A percentile compares a stretch with the other conserved stretches of the same genome.
phyloP scores from a whole-genome alignment of 2,888 invertebrate species.

The Diarsia rubi region DNA sequence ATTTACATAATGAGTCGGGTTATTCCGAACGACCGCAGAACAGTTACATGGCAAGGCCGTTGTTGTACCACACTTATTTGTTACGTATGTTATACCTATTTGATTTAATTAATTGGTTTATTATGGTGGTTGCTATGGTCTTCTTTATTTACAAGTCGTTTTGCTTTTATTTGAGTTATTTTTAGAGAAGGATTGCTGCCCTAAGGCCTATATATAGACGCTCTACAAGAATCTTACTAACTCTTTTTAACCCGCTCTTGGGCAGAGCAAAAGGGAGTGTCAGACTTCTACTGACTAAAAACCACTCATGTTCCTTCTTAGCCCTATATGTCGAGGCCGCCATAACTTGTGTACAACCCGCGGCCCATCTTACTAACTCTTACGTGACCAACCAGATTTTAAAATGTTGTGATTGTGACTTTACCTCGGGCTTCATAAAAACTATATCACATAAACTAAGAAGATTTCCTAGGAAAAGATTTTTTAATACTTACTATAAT shows the following conservation, averaged over 20 bases:
- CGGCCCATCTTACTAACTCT: too few species aligned
- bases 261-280: too few species aligned
- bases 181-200: slow-evolving; percentile 21
- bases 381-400: background rate
- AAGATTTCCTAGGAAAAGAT: background rate
- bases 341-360: too few species aligned
- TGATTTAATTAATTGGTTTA: slow-evolving; percentile 54
- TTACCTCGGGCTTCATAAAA: too few species aligned
- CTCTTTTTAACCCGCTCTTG: too few species aligned
- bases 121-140: slow-evolving; percentile 61
- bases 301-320: too few species aligned
- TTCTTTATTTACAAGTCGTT: slow-evolving; percentile 31
- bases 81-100: slow-evolving; percentile 57
- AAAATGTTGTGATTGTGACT: background rate
- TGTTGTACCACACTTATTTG: slow-evolving; percentile 53
- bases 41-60: slow-evolving; percentile 83
- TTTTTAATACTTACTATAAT: background rate
- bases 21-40: slow-evolving; percentile 74
- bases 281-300: too few species aligned
- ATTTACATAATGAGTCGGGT: slow-evolving; percentile 78
- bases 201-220: background rate
- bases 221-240: too few species aligned
- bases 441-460: background rate
- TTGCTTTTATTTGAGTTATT: slow-evolving; percentile 25
- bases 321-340: too few species aligned